These are phyloP conservation scores for Sthenelais limicola DNA, from an alignment of 2,888 invertebrate species.

Conservation along the genomic window DNA sequence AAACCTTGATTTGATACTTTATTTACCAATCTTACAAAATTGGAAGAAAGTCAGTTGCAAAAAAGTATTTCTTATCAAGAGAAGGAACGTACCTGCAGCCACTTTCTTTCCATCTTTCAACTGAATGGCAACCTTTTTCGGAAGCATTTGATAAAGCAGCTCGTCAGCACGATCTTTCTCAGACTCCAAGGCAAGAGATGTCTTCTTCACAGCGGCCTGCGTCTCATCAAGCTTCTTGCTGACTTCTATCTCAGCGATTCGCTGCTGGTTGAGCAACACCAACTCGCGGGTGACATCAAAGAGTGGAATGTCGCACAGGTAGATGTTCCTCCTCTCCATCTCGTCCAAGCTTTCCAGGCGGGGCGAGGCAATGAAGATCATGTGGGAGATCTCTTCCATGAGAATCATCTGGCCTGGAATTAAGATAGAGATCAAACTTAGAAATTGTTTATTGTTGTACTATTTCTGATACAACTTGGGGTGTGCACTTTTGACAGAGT, in stretches of 20 bases:
- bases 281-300: constrained; percentile 70
- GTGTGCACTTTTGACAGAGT: too few species aligned
- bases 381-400: neutral
- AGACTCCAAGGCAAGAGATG: constrained; percentile 64
- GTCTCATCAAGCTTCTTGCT: constrained; percentile 71
- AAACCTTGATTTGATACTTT: too few species aligned
- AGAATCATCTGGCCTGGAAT: constrained; percentile 31
- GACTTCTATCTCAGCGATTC: constrained; percentile 69
- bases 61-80: too few species aligned
- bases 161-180: constrained; percentile 69
- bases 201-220: constrained; percentile 69
- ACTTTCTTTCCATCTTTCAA: constrained; percentile 68
- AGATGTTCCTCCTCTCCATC: constrained; percentile 60
- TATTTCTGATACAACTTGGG: too few species aligned
- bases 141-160: constrained; percentile 71
- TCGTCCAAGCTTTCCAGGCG: constrained; percentile 15
- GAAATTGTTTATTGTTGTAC: too few species aligned
- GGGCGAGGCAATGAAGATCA: constrained; percentile 31
- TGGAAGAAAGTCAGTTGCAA: too few species aligned
- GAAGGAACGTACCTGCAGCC: constrained; percentile 58
- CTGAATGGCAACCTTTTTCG: constrained; percentile 68
- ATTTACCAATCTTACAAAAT: too few species aligned
- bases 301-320: constrained; percentile 67
- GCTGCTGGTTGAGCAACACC: constrained; percentile 67
- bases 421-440: neutral